These are phyloP conservation scores for Hippocampus kuda DNA, from an alignment of 2,797 vertebrate genomes.

Conservation along the genomic window DNA sequence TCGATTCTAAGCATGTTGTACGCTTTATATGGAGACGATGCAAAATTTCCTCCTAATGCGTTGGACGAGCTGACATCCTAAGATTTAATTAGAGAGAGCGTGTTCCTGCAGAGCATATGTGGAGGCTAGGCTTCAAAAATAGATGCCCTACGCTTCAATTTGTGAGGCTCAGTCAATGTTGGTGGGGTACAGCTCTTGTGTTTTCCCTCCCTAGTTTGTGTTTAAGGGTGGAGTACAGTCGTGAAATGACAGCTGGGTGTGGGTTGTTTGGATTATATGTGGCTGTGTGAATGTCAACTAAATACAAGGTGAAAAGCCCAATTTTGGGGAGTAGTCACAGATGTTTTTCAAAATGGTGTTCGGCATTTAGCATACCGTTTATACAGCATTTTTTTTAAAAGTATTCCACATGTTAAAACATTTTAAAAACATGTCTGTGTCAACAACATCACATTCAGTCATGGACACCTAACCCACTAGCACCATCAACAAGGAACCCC, in stretches of 20 bases:
- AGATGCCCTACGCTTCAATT: constrained; percentile 28
- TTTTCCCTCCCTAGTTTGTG: constrained; percentile 18
- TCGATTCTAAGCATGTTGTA: background rate
- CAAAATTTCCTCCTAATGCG: constrained; percentile 5
- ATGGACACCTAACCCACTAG: too few relatives aligned
- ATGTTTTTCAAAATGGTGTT: constrained; percentile 4
- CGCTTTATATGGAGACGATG: constrained; percentile 6
- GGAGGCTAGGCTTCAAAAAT: constrained; percentile 45
- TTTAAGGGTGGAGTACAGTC: constrained; percentile 46
- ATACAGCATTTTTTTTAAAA: too few relatives aligned
- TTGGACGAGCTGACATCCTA: constrained; percentile 29
- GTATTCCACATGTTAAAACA: too few relatives aligned
- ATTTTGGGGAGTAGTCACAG: constrained; percentile 17
- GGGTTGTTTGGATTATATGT: constrained; percentile 34
- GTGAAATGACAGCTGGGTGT: constrained; percentile 41
- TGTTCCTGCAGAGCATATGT: constrained; percentile 32
- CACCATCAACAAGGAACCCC: too few relatives aligned
- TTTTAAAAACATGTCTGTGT: too few relatives aligned
- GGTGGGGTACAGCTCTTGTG: constrained; percentile 30
- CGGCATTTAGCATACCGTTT: background rate
- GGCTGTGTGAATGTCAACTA: constrained; percentile 50
- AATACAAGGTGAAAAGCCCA: constrained; percentile 34
- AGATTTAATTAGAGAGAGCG: constrained; percentile 26
- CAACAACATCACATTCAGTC: too few relatives aligned
- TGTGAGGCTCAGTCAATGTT: constrained; percentile 17